Base-by-base conservation (phyloP, 1,140 invertebrate species). In the Penaeus japonicus region DNA sequence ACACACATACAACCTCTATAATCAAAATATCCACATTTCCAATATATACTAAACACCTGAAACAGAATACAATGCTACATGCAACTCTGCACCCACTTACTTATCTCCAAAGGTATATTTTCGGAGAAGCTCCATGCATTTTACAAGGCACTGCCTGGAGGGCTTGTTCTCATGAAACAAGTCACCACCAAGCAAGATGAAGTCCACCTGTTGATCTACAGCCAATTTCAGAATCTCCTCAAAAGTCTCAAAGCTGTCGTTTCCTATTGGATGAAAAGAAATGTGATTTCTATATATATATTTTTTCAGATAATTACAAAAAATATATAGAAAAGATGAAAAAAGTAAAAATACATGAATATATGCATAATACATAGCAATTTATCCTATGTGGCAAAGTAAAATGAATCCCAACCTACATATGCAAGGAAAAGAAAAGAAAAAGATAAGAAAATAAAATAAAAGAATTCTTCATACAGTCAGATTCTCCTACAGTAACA, bases 201-300 rank as follows among this genome's bases (percentile, higher is more conserved):
- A 95, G 92, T 98, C 97, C 0, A 97, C 97, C 85, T 98, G 94
- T 89, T 96, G 93, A 86, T 96, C 93, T 18, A 95, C 93, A 0
- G 97, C 98, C 91, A 96, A 93, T 91, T 96, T 93, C 18, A 99
- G 93, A 89, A 99, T 97, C 94, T 99, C 99, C 94, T 99, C 98
- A 93, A 99, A 99, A 2, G 98, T 95, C 22, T 93, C 95, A 87
- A 99, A 96, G 85, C 97, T 97, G 92, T 99, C 99, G 91, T 97
- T 70, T 39, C 85, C 89, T 89, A 81, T 65, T 32, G 62, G 20
- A 89, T 84, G 77, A 81, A 84, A 86, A 88, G 92, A 91, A 55
- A 90, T 47, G 47, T 10, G 47, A 47, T 81, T 82, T 88, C 27
- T 39, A 78, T 10, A 4, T 12, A 32, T 32, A 57, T 70, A 80